These are phyloP conservation scores for Scotopteryx bipunctaria DNA, from an alignment of 2,888 invertebrate genomes.

Conservation along the genomic window DNA sequence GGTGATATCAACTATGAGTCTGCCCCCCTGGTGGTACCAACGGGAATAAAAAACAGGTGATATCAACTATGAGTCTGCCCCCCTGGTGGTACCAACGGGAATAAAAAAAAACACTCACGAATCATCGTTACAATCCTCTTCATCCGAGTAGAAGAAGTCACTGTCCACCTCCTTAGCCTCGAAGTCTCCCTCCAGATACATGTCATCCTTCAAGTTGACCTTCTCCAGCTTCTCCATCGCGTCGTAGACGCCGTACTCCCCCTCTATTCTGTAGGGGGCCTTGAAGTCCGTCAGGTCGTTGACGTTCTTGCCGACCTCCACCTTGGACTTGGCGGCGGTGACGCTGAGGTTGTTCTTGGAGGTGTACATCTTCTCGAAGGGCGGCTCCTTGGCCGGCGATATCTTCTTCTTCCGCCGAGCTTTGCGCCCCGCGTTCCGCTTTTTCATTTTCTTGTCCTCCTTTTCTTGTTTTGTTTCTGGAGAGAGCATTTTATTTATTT, in stretches of 20 bases:
- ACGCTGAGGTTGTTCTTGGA: slow-evolving; percentile 31
- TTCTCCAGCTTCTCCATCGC: slow-evolving; percentile 71
- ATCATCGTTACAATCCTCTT: slow-evolving; percentile 64
- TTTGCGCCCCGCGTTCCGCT: slow-evolving; percentile 66
- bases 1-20: too few species aligned
- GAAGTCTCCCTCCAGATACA: slow-evolving; percentile 67
- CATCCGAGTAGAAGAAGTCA: slow-evolving; percentile 64
- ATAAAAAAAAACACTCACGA: slow-evolving; percentile 66
- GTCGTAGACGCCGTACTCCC: slow-evolving; percentile 49
- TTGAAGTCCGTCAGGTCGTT: slow-evolving; percentile 49
- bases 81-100: too few species aligned
- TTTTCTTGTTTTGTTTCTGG: slow-evolving; percentile 50
- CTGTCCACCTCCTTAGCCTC: slow-evolving; percentile 63
- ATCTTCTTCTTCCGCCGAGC: slow-evolving; percentile 65
- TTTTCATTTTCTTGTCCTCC: slow-evolving; percentile 62
- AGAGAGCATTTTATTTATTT: not conserved
- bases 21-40: too few species aligned
- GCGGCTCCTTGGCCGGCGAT: slow-evolving; percentile 61
- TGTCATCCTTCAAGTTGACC: slow-evolving; percentile 67
- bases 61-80: too few species aligned
- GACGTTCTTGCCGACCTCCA: slow-evolving; percentile 68
- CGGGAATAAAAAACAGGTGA: too few species aligned
- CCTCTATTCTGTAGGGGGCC: slow-evolving; percentile 40
- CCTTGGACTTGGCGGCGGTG: slow-evolving; percentile 45
- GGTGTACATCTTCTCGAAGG: slow-evolving; percentile 35